A percentile compares a stretch with the other conserved stretches of the same genome.
These are phyloP conservation scores for Dryobota labecula DNA, from an alignment of 2,888 invertebrate genomes.

Conservation along the genomic window DNA sequence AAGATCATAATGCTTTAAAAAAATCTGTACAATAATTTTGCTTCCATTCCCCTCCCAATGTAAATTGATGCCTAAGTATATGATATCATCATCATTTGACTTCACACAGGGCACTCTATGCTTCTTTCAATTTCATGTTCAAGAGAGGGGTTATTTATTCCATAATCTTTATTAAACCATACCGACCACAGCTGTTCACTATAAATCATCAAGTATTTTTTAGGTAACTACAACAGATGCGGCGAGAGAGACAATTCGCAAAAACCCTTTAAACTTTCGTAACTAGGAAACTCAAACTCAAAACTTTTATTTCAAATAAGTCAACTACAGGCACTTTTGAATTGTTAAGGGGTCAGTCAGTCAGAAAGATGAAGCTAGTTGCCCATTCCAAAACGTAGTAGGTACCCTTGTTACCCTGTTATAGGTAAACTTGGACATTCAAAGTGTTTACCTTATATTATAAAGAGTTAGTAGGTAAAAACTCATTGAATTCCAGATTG, in stretches of 20 bases:
- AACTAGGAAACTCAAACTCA: conserved; percentile 21
- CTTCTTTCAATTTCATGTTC: background rate
- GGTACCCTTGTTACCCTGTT: too few relatives aligned
- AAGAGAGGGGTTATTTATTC: background rate
- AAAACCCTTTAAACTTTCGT: background rate
- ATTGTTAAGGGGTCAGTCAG: too few relatives aligned
- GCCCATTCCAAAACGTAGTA: too few relatives aligned
- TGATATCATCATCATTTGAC: background rate
- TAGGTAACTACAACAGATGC: too few relatives aligned
- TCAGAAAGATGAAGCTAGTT: too few relatives aligned
- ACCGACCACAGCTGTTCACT: background rate
- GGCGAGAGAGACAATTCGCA: background rate
- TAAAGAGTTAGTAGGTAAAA: background rate
- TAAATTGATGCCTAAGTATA: background rate
- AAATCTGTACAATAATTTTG: too few relatives aligned
- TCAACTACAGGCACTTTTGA: too few relatives aligned
- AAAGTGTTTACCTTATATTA: conserved; percentile 3
- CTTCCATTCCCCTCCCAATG: too few relatives aligned
- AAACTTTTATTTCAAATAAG: too few relatives aligned
- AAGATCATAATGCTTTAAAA: too few relatives aligned
- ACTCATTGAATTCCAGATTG: conserved; percentile 19
- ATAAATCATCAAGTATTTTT: background rate
- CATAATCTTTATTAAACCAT: background rate
- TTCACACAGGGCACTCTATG: background rate
- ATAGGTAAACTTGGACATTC: too few relatives aligned